phyloP scores from a whole-genome alignment of 2,113 vertebrate species.

The Tinamus guttatus region DNA sequence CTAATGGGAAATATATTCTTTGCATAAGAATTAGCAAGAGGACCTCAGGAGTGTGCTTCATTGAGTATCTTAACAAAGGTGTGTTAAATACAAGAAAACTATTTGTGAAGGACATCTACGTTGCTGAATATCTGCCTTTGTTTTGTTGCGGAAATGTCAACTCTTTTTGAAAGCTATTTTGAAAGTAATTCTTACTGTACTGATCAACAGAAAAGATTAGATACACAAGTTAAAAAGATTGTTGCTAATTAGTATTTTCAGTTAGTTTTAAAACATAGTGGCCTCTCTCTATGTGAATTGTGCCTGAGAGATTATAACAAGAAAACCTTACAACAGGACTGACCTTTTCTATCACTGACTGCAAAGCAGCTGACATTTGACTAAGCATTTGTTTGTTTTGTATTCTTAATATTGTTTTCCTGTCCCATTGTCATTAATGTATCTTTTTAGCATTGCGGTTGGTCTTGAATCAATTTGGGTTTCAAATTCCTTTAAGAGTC shows the following conservation, averaged over 20 bases:
- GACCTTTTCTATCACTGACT: not conserved
- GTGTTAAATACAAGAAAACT: not conserved
- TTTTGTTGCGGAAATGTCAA: not conserved
- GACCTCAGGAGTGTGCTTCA: accelerated
- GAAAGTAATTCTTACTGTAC: not conserved
- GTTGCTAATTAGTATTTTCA: not conserved
- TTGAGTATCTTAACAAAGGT: not conserved
- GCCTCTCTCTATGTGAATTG: not conserved
- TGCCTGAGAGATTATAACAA: not conserved
- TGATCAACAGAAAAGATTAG: not conserved
- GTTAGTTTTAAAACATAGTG: not conserved
- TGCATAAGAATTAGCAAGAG: not conserved
- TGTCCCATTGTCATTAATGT: not conserved
- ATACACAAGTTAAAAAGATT: not conserved
- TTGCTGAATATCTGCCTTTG: not conserved
- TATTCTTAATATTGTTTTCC: not conserved
- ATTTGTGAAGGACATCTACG: not conserved
- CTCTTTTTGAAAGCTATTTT: not conserved
- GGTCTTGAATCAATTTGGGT: not conserved
- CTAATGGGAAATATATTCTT: not conserved
- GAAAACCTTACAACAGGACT: not conserved
- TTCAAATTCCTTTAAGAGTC: not conserved
- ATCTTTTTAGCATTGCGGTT: not conserved
- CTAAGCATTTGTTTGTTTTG: not conserved
- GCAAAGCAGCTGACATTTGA: not conserved